phyloP scores from a whole-genome alignment of 2,113 vertebrate species.

The Neogale vison region DNA sequence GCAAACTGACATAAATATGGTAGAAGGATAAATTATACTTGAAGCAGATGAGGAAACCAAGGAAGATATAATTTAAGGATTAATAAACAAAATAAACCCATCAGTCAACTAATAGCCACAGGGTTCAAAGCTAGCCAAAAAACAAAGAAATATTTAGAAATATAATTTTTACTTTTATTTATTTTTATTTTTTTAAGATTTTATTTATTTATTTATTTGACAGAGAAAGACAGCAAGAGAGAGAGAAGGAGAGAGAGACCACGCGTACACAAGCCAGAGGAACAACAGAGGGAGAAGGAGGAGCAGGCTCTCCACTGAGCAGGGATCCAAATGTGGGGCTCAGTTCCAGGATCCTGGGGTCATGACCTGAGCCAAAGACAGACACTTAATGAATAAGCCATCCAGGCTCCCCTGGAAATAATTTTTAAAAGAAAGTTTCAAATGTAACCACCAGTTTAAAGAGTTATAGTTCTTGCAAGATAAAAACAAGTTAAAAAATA shows the following conservation, averaged over 20 bases:
- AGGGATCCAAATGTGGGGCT: too few relatives aligned
- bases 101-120: background rate
- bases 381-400: too few relatives aligned
- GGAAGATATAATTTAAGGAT: background rate
- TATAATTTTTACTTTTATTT: background rate
- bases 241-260: too few relatives aligned
- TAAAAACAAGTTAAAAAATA: background rate
- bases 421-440: background rate
- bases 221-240: too few relatives aligned
- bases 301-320: too few relatives aligned
- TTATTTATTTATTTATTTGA: too few relatives aligned
- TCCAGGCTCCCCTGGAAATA: background rate
- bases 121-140: background rate
- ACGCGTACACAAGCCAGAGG: too few relatives aligned
- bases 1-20: background rate
- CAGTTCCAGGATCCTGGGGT: too few relatives aligned
- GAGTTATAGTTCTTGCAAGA: background rate
- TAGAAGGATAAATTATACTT: background rate
- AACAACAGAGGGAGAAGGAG: too few relatives aligned
- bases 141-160: background rate
- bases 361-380: too few relatives aligned
- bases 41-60: background rate
- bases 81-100: background rate
- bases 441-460: background rate
- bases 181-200: too few relatives aligned